Conservation (phyloP, 2,888 invertebrate species). For the Abrostola tripartita region DNA sequence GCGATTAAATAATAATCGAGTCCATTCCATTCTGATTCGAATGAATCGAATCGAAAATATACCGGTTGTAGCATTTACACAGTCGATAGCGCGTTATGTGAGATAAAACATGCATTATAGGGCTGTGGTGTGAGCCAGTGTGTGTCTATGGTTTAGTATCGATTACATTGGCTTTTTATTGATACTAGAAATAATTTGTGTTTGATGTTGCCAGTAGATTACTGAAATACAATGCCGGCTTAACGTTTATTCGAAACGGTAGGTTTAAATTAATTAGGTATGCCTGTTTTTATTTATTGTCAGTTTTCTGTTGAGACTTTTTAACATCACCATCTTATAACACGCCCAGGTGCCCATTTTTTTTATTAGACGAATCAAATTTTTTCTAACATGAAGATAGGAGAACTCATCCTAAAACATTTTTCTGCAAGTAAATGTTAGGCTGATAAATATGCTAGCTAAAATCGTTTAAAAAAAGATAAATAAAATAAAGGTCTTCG, state of each 20-base stretch:
- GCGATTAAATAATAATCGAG: slow-evolving; percentile 80
- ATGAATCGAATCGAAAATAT: slow-evolving; percentile 72
- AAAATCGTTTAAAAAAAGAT: too few species aligned
- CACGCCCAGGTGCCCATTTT: too few species aligned
- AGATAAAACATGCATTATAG: slow-evolving; percentile 61
- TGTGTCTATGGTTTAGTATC: slow-evolving; percentile 45
- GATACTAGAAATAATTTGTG: slow-evolving; percentile 32
- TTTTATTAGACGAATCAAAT: too few species aligned
- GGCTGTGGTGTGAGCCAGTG: slow-evolving; percentile 36
- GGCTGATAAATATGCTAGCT: too few species aligned
- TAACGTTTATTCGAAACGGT: slow-evolving; percentile 24
- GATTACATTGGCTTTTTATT: slow-evolving; percentile 47
- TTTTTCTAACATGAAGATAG: too few species aligned
- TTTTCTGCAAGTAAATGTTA: too few species aligned
- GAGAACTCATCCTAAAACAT: too few species aligned
- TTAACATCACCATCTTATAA: too few species aligned
- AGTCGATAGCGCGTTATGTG: slow-evolving; percentile 62
- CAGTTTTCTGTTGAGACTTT: not conserved
- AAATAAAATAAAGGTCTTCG: too few species aligned
- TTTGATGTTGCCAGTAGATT: slow-evolving; percentile 23
- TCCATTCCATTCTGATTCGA: slow-evolving; percentile 69
- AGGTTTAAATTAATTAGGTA: slow-evolving; percentile 16
- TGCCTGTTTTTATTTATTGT: not conserved
- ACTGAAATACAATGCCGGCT: slow-evolving; percentile 32
- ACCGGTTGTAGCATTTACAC: slow-evolving; percentile 66